These are phyloP conservation scores for Carcharodon carcharias DNA, from an alignment of 2,797 vertebrate genomes.

Conservation along the genomic window DNA sequence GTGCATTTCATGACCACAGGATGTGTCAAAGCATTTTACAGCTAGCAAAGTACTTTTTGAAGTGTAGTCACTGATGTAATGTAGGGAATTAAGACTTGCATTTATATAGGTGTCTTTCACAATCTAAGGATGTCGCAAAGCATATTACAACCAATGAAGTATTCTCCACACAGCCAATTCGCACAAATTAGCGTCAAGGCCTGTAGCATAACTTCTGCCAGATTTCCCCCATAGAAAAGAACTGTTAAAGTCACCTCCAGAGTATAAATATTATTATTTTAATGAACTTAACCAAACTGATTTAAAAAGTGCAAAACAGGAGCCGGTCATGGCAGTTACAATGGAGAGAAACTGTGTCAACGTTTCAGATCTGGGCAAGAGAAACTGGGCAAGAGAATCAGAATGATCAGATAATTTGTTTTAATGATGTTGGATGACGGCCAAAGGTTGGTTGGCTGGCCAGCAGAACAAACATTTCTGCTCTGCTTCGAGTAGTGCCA, in stretches of 20 bases:
- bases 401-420: background rate
- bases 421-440: background rate
- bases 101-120: background rate
- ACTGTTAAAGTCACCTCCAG: background rate
- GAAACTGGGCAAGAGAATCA: too few relatives aligned
- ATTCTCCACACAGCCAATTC: background rate
- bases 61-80: too few relatives aligned
- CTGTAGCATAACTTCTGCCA: background rate
- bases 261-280: background rate
- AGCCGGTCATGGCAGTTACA: too few relatives aligned
- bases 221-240: background rate
- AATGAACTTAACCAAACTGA: background rate
- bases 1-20: background rate
- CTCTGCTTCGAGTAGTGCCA: background rate
- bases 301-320: background rate
- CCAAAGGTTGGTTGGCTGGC: too few relatives aligned
- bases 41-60: too few relatives aligned
- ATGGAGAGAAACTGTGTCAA: too few relatives aligned
- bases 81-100: too few relatives aligned
- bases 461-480: background rate
- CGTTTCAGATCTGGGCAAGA: too few relatives aligned
- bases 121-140: background rate
- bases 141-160: background rate
- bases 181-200: background rate
- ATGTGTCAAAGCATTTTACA: background rate